A percentile compares a stretch with the other conserved stretches of the same genome.
Evolutionary conservation across 2,797 vertebrate species (phyloP).

Genomic region (Triplophysa bombifrons): DNA sequence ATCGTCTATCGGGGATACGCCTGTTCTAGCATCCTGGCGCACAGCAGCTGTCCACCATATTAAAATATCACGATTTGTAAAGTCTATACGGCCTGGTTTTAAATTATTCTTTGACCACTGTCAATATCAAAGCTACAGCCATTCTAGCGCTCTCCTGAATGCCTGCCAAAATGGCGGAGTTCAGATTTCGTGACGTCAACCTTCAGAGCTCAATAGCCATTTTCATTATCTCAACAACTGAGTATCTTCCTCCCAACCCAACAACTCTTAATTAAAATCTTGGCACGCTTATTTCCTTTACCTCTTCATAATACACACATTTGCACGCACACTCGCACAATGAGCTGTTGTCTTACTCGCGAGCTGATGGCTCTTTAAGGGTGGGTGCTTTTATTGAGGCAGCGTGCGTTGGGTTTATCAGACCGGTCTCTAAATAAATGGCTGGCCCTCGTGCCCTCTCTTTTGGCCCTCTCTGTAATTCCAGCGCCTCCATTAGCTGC

Average conservation of each 20-base stretch:
- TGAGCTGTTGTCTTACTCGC: constrained; percentile 44
- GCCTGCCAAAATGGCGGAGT: too few species aligned
- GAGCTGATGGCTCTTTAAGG: constrained; percentile 44
- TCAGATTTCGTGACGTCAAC: too few species aligned
- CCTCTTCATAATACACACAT: constrained; percentile 42
- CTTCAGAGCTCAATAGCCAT: not conserved
- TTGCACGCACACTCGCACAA: constrained; percentile 60
- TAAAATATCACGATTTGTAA: too few species aligned
- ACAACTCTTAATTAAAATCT: constrained; percentile 78
- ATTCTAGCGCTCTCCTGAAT: too few species aligned
- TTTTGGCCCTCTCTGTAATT: constrained; percentile 59
- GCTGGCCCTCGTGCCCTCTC: constrained; percentile 60
- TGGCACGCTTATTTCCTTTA: constrained; percentile 69
- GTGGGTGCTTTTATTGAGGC: constrained; percentile 54
- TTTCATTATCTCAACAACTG: constrained; percentile 54
- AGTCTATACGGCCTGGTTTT: too few species aligned
- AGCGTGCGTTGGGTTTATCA: constrained; percentile 39
- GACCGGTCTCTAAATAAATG: constrained; percentile 69
- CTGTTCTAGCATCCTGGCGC: too few species aligned
- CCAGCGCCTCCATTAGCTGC: constrained; percentile 59
- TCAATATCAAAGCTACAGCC: too few species aligned
- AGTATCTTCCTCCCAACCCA: constrained; percentile 55
- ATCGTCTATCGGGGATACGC: too few species aligned
- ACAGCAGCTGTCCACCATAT: too few species aligned
- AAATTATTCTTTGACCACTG: too few species aligned